Evolutionary conservation across 1,140 invertebrate species (phyloP), one percentile per base, ranked within the genome.

Genomic region (Heliconius congener): DNA sequence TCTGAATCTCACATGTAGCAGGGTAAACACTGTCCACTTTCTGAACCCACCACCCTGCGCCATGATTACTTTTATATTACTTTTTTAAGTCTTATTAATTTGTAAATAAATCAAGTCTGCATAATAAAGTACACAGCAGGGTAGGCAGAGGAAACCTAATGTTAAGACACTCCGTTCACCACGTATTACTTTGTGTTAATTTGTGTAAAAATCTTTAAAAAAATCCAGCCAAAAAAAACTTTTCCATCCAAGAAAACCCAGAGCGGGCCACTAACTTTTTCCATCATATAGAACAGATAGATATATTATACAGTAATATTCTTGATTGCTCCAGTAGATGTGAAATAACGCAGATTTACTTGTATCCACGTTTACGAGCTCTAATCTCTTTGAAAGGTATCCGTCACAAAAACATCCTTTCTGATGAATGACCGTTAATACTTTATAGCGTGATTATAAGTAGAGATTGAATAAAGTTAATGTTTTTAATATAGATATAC

Each of bases 301-400:
- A 66, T 66, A 66, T 30, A n/a, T 66, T 46, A 55, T 76, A 37
- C 3, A 74, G 55, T 81, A 77, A 13, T 73, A 72, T 42, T 57
- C 74, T 71, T 60, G 75, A 81, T 81, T 74, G 73, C 79, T 76
- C 71, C 34, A 81, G 72, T 81, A 73, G 39, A 81, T 77, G 71
- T 81, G 79, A 81, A 60, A 71, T 73, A 77, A 77, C 57, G 60
- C 79, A 81, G 79, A 81, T 81, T 77, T 81, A 81, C 79, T 81
- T 71, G 79, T 71, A 60, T 80, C 73, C 75, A 70, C 71, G 75
- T 81, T 81, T 80, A 80, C 52, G 79, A 80, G 79, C 75, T 77
- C 66, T 77, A 80, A 80, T 80, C 75, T 80, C 79, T 80, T 80
- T 80, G 79, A 80, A 70, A 76, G 66, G 70, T 23, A 70, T 77